These are phyloP conservation scores for Sebastes wilsoni DNA, from an alignment of 2,797 vertebrate species.

Conservation along the genomic window DNA sequence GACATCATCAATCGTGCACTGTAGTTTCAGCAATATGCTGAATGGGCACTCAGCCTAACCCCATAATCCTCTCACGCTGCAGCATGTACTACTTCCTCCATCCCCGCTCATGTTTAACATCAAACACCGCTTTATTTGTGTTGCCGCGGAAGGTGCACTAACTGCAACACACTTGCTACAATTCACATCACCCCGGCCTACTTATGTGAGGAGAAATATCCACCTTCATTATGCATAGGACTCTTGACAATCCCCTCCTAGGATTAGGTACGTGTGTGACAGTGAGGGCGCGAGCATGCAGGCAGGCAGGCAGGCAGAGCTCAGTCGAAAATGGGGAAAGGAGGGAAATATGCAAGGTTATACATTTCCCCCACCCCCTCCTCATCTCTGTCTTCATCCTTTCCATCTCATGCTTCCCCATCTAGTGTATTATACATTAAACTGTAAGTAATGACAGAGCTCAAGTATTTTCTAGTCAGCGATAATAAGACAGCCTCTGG, in stretches of 20 bases:
- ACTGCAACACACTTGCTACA: slow-evolving; percentile 55
- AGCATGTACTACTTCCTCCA: slow-evolving; percentile 37
- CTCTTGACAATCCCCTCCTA: slow-evolving; percentile 68
- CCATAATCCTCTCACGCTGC: slow-evolving; percentile 64
- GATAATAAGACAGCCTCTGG: slow-evolving; percentile 62
- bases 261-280: slow-evolving; percentile 70
- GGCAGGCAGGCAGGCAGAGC: slow-evolving; percentile 13
- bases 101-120: slow-evolving; percentile 59
- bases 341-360: slow-evolving; percentile 60
- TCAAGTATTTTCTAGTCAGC: slow-evolving; percentile 69
- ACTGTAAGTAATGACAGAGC: slow-evolving; percentile 71
- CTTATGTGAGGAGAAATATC: slow-evolving; percentile 62
- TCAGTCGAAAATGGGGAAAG: slow-evolving; percentile 51
- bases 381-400: slow-evolving; percentile 5
- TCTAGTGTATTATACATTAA: slow-evolving; percentile 65
- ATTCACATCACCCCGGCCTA: slow-evolving; percentile 52
- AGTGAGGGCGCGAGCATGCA: slow-evolving; percentile 28
- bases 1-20: slow-evolving; percentile 44
- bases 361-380: slow-evolving; percentile 1
- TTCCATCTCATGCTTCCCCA: slow-evolving; percentile 14
- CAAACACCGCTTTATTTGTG: slow-evolving; percentile 63
- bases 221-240: slow-evolving; percentile 70
- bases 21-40: slow-evolving; percentile 61
- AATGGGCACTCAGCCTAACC: slow-evolving; percentile 59
- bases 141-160: slow-evolving; percentile 26